These are phyloP conservation scores for Pocillopora damicornis DNA, from an alignment of 64 coral and sea anemone species.

Conservation along the genomic window DNA sequence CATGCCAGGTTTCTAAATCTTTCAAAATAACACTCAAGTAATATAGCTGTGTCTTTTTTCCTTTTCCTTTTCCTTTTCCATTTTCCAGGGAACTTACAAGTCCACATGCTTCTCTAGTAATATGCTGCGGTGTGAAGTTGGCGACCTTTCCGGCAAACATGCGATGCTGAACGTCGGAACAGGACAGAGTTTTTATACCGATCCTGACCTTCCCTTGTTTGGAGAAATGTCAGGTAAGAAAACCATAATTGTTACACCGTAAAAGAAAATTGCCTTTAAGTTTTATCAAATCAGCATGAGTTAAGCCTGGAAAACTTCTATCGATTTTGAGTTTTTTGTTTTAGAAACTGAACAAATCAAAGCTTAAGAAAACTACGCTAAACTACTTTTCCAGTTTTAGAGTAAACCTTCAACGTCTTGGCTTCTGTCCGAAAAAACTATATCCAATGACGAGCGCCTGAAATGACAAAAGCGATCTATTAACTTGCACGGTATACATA, in stretches of 20 bases:
- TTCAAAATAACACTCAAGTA: no score
- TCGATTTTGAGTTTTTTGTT: no score
- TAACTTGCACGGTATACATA: not conserved
- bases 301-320: no score
- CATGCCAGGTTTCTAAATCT: no score
- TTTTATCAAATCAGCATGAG: not conserved
- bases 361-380: no score
- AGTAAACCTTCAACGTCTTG: no score
- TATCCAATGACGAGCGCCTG: not conserved
- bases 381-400: no score
- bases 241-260: not conserved
- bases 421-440: not conserved
- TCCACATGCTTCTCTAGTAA: slow-evolving; percentile 63
- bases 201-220: slow-evolving; percentile 67
- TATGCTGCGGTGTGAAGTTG: slow-evolving; percentile 85
- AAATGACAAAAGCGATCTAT: not conserved
- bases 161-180: slow-evolving; percentile 63
- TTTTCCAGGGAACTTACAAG: slow-evolving; percentile 74
- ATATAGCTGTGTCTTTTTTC: no score
- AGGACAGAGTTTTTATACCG: slow-evolving; percentile 66
- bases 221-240: slow-evolving; percentile 66
- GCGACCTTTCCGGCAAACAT: slow-evolving; percentile 79
- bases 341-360: no score
- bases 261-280: not conserved
- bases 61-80: not conserved